Evolutionary conservation across 2,797 vertebrate species (phyloP).

Genomic region (Amazona ochrocephala): DNA sequence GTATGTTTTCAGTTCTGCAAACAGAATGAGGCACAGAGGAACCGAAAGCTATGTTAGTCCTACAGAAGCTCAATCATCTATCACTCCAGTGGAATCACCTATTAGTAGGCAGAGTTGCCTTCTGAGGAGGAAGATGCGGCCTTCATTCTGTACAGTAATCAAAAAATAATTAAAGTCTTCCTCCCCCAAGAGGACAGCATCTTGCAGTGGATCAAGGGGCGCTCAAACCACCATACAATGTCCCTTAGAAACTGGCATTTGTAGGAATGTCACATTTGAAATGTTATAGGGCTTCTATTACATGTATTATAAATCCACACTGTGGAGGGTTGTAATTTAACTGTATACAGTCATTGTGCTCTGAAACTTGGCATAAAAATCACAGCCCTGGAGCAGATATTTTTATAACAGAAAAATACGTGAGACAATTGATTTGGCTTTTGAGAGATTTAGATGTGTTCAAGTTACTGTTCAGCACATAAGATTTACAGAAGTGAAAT

Average conservation of each 20-base stretch:
- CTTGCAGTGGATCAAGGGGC: not conserved
- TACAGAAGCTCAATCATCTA: not conserved
- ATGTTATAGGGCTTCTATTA: not conserved
- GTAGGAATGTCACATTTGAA: slow-evolving; percentile 1
- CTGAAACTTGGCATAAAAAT: slow-evolving; percentile 40
- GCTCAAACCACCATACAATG: not conserved
- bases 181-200: not conserved
- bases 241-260: slow-evolving; percentile 13
- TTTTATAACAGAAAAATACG: slow-evolving; percentile 29
- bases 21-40: not conserved
- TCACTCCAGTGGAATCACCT: not conserved
- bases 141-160: not conserved
- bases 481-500: not conserved
- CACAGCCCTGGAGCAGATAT: not conserved
- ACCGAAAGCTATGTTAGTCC: not conserved
- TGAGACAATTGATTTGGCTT: slow-evolving; percentile 41
- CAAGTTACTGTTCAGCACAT: not conserved
- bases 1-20: not conserved
- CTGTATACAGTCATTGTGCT: not conserved
- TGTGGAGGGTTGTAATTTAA: slow-evolving; percentile 38
- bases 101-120: not conserved
- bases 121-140: not conserved
- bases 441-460: not conserved
- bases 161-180: not conserved
- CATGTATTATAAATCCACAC: slow-evolving; percentile 14